phyloP scores from a whole-genome alignment of 2,888 invertebrate genomes.

The Smittia aterrima region DNA sequence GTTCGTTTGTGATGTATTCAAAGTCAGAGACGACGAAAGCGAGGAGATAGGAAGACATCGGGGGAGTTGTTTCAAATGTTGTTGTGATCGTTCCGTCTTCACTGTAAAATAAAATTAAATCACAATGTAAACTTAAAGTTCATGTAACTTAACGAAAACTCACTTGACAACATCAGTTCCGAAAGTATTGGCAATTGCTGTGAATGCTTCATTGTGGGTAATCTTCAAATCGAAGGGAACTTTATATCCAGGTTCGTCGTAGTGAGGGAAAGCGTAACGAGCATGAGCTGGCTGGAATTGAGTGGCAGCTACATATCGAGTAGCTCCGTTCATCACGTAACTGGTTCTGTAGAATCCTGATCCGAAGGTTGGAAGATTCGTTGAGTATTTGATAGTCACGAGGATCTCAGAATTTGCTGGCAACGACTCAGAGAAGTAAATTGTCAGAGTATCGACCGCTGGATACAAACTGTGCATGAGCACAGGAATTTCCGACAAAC shows the following conservation, averaged over 20 bases:
- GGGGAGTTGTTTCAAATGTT: constrained; percentile 43
- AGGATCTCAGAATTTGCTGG: neutral
- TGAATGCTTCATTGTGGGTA: neutral
- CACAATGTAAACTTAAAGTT: neutral
- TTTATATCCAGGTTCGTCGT: constrained; percentile 24
- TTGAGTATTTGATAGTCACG: constrained; percentile 15
- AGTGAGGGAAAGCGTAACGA: constrained; percentile 29
- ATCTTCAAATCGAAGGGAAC: neutral
- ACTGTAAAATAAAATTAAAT: neutral
- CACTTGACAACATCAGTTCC: neutral
- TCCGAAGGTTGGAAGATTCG: neutral
- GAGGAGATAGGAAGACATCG: constrained; percentile 17
- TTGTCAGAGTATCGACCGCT: neutral
- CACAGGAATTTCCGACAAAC: neutral
- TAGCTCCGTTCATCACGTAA: neutral
- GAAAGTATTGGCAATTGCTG: constrained; percentile 11
- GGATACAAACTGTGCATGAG: neutral
- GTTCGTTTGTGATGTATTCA: neutral
- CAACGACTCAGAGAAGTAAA: constrained; percentile 7
- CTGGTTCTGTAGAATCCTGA: constrained; percentile 27
- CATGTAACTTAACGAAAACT: neutral
- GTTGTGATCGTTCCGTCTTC: constrained; percentile 23
- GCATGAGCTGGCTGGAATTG: constrained; percentile 25
- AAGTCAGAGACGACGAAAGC: constrained; percentile 33
- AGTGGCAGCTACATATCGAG: constrained; percentile 18